Evolutionary conservation across 2,888 invertebrate species (phyloP).

Genomic region (Mesodorylaimus sp.): DNA sequence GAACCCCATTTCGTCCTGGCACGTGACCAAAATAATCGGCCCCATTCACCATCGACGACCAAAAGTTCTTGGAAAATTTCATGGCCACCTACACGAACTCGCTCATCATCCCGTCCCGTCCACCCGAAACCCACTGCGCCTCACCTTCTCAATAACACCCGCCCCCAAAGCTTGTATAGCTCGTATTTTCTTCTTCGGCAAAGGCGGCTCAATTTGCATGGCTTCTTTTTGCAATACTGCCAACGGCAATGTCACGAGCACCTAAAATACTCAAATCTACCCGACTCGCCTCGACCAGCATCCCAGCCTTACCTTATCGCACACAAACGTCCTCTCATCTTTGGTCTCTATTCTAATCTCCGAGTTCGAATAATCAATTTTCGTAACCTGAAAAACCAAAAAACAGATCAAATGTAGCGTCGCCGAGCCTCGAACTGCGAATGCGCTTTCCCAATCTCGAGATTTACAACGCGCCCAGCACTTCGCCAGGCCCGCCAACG

Average conservation of each 20-base stretch:
- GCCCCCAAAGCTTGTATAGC: slow-evolving; percentile 33
- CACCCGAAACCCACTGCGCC: no score
- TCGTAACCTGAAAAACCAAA: slow-evolving; percentile 17
- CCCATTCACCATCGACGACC: slow-evolving; percentile 27
- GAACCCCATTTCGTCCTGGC: slow-evolving; percentile 20
- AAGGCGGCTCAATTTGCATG: slow-evolving; percentile 32
- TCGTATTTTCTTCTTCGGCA: slow-evolving; percentile 31
- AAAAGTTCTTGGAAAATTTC: slow-evolving; percentile 33
- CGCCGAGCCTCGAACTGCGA: no score
- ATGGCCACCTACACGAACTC: slow-evolving; percentile 32
- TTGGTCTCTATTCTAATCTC: slow-evolving; percentile 19
- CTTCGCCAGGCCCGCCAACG: no score
- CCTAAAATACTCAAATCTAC: slow-evolving; percentile 19
- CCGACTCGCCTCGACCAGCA: no score
- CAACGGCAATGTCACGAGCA: slow-evolving; percentile 35
- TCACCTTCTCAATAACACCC: slow-evolving; percentile 36
- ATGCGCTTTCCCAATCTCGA: no score
- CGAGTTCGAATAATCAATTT: slow-evolving; percentile 21
- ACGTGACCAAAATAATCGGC: slow-evolving; percentile 34
- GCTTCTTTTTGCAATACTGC: slow-evolving; percentile 30
- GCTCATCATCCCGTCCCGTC: no score
- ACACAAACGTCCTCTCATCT: slow-evolving; percentile 21
- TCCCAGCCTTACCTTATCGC: slow-evolving; percentile 21
- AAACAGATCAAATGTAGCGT: slow-evolving; percentile 9
- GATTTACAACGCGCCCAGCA: no score